phyloP scores from a whole-genome alignment of 2,888 invertebrate genomes.

The Nephrocerus scutellatus region DNA sequence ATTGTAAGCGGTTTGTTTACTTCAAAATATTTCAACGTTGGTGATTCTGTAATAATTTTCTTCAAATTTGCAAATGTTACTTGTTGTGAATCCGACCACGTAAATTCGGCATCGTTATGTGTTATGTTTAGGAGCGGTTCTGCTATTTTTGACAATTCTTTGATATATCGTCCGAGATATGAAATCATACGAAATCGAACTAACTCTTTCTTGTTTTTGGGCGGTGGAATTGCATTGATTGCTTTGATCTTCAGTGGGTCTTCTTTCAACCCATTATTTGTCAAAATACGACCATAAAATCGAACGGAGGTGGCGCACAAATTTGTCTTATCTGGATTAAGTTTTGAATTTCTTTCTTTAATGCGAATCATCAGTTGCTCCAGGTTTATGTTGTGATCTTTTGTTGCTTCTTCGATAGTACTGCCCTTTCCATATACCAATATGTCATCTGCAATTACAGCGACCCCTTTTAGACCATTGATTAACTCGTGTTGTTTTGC shows the following conservation, averaged over 20 bases:
- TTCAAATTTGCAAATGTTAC: constrained; percentile 22
- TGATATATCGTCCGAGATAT: constrained; percentile 20
- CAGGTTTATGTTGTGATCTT: constrained; percentile 6
- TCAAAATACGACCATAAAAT: constrained; percentile 5
- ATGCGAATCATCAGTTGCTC: constrained; percentile 1
- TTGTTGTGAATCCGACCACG: constrained; percentile 21
- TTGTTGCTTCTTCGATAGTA: constrained; percentile 2
- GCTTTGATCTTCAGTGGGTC: constrained; percentile 3
- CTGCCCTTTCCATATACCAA: constrained; percentile 7
- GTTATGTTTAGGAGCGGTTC: constrained; percentile 24
- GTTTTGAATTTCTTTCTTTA: constrained; percentile 5
- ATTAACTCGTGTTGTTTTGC: no score
- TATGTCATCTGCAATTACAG: constrained; percentile 7
- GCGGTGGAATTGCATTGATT: constrained; percentile 8
- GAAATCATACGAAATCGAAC: constrained; percentile 14
- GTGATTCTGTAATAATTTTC: constrained; percentile 17
- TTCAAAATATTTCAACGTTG: constrained; percentile 12
- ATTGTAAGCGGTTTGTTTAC: constrained; percentile 8
- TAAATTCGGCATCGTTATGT: constrained; percentile 4
- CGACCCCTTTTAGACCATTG: constrained; percentile 2
- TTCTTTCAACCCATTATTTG: constrained; percentile 3
- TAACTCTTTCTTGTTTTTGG: constrained; percentile 7
- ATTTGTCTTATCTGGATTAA: constrained; percentile 5
- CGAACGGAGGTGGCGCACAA: constrained; percentile 1
- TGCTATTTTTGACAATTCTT: constrained; percentile 24